Base-by-base conservation (phyloP, 2,797 vertebrate species). In the Poecilia picta region DNA sequence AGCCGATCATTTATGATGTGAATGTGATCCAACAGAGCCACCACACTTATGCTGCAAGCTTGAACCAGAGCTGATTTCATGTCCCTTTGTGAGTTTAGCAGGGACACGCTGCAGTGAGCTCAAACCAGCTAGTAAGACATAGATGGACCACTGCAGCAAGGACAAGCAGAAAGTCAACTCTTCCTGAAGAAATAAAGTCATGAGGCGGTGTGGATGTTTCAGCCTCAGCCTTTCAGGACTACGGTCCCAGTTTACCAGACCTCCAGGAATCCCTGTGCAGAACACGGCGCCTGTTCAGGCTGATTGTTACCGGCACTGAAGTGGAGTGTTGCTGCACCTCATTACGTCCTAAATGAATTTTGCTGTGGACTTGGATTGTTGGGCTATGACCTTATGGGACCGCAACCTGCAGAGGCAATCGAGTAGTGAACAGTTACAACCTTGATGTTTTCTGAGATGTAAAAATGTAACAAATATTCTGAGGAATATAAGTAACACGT, bases 281-380 rank as follows among this genome's bases (percentile, higher is more conserved):
- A 79, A 80, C 82, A 81, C 74, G 39, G 57, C 20, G 73, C 78
- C 68, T 81, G 62, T 84, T 88, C 59, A 78, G 78, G 36, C 81
- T 72, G 72, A 74, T 86, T 83, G 87, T 86, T 88, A 57, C 51
- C 71, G 73, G 79, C 76, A 85, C 82, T 83, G 78, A 85, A 87
- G 86, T 74, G 80, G 86, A 88, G 83, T 57, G 87, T 74, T 45
- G 6, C 82, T 85, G 89, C 83, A 79, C 84, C 84, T 93, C 87
- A 87, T 93, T 93, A 91, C 74, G 75, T 51, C 76, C 64, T 89
- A 79, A 90, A 89, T 53, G 1, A 82, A 75, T 88, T 86, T 89
- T 59, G 59, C 77, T 47, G 41, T 70, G 78, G 75, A 79, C 81
- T 57, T 66, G 49, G 73, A 74, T 86, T 62, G 55, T 45, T 49